Conservation (phyloP, 2,888 invertebrate genomes). For the Euspilapteryx auroguttella region DNA sequence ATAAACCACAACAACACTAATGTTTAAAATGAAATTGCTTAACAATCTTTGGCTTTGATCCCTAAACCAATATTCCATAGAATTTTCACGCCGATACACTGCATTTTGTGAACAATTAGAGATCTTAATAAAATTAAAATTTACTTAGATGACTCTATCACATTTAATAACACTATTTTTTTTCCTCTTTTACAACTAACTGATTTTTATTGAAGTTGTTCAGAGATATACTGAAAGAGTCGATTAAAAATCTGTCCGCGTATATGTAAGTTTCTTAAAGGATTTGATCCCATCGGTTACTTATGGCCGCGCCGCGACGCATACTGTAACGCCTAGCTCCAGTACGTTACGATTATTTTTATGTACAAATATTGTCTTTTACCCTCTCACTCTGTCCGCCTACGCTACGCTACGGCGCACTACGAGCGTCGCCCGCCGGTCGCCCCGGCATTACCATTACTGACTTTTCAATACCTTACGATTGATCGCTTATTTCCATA, state of each 20-base stretch:
- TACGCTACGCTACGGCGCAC: conserved; percentile 53
- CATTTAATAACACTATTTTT: conserved; percentile 53
- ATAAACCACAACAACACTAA: conserved; percentile 57
- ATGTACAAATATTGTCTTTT: conserved; percentile 64
- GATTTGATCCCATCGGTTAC: conserved; percentile 64
- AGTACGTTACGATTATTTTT: conserved; percentile 53
- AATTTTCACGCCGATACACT: conserved; percentile 40
- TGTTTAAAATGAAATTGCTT: conserved; percentile 53
- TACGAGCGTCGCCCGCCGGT: conserved; percentile 1
- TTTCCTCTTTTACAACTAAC: conserved; percentile 27
- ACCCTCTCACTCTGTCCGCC: conserved; percentile 61
- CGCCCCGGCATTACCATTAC: conserved; percentile 1
- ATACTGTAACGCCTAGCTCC: conserved; percentile 31
- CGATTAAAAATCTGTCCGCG: conserved; percentile 36
- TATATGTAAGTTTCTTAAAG: conserved; percentile 58
- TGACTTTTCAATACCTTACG: neutral
- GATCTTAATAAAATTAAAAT: conserved; percentile 48
- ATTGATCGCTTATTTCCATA: conserved; percentile 54
- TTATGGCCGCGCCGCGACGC: conserved; percentile 31
- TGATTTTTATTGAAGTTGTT: conserved; percentile 32
- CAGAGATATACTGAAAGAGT: conserved; percentile 45
- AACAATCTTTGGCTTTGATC: conserved; percentile 86
- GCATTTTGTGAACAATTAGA: conserved; percentile 37
- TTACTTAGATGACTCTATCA: conserved; percentile 49
- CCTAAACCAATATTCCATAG: conserved; percentile 70